A percentile compares a stretch with the other conserved stretches of the same genome.
These are phyloP conservation scores for Drosophila pachea DNA, from an alignment of 1,140 invertebrate genomes.

Conservation along the genomic window DNA sequence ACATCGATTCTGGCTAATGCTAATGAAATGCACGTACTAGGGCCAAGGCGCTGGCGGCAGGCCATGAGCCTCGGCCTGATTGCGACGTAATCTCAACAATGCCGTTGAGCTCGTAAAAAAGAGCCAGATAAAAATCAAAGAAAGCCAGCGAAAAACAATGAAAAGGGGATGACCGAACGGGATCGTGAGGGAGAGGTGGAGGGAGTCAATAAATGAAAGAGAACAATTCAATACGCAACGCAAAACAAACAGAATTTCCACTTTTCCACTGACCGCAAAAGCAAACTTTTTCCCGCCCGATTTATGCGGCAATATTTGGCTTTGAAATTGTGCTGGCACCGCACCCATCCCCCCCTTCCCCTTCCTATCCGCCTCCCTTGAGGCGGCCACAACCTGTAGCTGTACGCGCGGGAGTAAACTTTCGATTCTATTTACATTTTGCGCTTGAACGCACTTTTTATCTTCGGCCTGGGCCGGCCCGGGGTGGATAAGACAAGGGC, in stretches of 20 bases:
- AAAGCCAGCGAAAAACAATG: neutral
- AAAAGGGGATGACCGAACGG: no score
- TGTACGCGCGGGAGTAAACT: conserved; percentile 41
- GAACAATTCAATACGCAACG: conserved; percentile 38
- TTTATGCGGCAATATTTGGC: conserved; percentile 71
- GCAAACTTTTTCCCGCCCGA: conserved; percentile 53
- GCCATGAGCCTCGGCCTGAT: neutral
- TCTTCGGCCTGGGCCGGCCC: conserved; percentile 46
- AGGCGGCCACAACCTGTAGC: conserved; percentile 33
- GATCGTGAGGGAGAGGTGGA: neutral
- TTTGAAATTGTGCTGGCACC: conserved; percentile 56
- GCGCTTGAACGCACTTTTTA: conserved; percentile 65
- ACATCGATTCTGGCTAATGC: conserved; percentile 47
- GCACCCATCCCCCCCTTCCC: neutral
- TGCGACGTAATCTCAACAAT: conserved; percentile 47
- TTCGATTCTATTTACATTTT: conserved; percentile 71
- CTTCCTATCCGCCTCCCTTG: conserved; percentile 3
- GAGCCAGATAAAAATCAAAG: conserved; percentile 64
- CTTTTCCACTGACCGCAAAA: conserved; percentile 58
- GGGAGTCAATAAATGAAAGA: conserved; percentile 14
- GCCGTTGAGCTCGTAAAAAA: conserved; percentile 53
- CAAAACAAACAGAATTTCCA: neutral
- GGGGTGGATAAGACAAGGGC: neutral
- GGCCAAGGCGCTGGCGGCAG: conserved; percentile 42
- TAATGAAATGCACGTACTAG: conserved; percentile 63